These are phyloP conservation scores for Galleria mellonella DNA, from an alignment of 1,140 invertebrate genomes.

Conservation along the genomic window DNA sequence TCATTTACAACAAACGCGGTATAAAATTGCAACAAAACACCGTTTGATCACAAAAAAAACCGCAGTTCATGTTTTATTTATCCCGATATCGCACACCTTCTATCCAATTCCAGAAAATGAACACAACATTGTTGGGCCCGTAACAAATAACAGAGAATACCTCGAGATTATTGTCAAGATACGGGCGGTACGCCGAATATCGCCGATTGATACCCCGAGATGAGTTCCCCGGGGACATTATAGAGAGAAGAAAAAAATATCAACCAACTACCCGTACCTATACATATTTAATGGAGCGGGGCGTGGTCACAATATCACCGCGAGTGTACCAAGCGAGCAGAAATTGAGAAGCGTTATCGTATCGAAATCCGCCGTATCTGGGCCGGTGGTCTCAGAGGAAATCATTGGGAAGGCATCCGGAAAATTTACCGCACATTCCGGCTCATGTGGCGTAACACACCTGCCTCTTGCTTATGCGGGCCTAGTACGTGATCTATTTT, in stretches of 20 bases:
- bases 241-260: conserved; percentile 41
- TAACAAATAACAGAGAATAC: conserved; percentile 13
- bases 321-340: conserved; percentile 38
- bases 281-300: conserved; percentile 40
- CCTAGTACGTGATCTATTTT: conserved; percentile 59
- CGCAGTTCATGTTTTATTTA: conserved; percentile 3
- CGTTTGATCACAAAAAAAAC: too few species aligned
- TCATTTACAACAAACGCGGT: too few species aligned
- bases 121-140: conserved; percentile 7
- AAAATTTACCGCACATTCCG: conserved; percentile 75
- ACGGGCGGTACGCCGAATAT: conserved; percentile 29
- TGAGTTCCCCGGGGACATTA: conserved; percentile 39
- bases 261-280: conserved; percentile 22
- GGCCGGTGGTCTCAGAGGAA: conserved; percentile 78
- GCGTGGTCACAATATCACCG: conserved; percentile 43
- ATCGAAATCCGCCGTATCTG: conserved; percentile 63
- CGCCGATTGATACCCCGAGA: conserved; percentile 49
- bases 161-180: conserved; percentile 41
- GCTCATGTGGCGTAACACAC: conserved; percentile 54
- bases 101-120: conserved; percentile 18
- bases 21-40: too few species aligned
- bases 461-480: conserved; percentile 53
- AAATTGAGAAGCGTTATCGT: conserved; percentile 64
- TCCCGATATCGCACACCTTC: conserved; percentile 2
- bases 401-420: conserved; percentile 82